These are phyloP conservation scores for Caenorhabditis zanzibari DNA, from an alignment of 2,888 invertebrate species.

Conservation along the genomic window DNA sequence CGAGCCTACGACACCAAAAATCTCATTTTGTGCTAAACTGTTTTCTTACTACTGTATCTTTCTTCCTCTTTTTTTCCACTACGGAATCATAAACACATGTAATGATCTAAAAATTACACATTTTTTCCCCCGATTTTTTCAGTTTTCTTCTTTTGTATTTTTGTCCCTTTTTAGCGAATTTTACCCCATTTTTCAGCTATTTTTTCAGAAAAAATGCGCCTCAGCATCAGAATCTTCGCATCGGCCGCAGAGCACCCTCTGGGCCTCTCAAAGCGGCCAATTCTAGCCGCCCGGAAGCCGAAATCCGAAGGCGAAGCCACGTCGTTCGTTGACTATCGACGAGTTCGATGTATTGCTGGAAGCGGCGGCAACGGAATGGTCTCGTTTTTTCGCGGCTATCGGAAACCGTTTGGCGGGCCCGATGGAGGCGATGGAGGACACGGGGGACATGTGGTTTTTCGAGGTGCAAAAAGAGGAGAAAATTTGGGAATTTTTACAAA, in stretches of 20 bases:
- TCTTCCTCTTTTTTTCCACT: neutral
- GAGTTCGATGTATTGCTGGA: conserved; percentile 88
- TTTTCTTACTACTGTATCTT: neutral
- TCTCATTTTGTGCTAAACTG: neutral
- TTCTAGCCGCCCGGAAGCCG: conserved; percentile 68
- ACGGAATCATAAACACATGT: conserved; percentile 2
- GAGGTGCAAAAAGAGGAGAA: conserved; percentile 64
- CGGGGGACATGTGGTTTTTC: conserved; percentile 84
- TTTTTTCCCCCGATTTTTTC: neutral
- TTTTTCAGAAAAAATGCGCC: too few species aligned
- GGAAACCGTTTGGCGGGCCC: conserved; percentile 93
- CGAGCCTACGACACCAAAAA: too few species aligned
- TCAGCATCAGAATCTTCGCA: neutral
- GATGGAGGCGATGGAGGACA: conserved; percentile 97
- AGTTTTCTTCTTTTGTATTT: neutral
- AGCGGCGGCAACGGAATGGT: conserved; percentile 95
- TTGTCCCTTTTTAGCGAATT: neutral
- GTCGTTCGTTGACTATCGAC: conserved; percentile 78
- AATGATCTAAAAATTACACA: neutral
- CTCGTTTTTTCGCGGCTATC: conserved; percentile 90
- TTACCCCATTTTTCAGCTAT: conserved; percentile 1
- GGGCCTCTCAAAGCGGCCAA: conserved; percentile 64
- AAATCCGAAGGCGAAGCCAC: conserved; percentile 73
- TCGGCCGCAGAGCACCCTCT: too few species aligned
- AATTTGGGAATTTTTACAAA: too few species aligned